Conservation (phyloP, 2,113 vertebrate genomes). For the Paratilapia polleni region DNA sequence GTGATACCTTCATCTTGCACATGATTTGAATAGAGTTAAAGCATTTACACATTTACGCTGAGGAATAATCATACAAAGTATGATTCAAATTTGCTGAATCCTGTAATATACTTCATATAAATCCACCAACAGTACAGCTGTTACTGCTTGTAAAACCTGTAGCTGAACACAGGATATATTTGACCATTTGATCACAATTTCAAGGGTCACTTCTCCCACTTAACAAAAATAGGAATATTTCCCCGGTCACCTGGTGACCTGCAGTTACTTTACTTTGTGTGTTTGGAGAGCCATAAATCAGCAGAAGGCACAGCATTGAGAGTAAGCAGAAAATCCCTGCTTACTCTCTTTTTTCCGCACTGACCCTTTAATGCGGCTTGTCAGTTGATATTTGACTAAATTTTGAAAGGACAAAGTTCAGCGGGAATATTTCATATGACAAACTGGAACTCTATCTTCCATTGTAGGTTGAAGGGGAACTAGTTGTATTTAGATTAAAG, state of each 20-base stretch:
- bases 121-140: background rate
- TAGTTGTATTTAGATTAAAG: background rate
- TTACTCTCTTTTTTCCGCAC: constrained; percentile 27
- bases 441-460: constrained; percentile 30
- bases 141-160: background rate
- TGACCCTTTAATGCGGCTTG: constrained; percentile 56
- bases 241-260: background rate
- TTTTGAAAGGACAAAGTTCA: constrained; percentile 63
- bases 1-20: constrained; percentile 1
- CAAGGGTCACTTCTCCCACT: constrained; percentile 3
- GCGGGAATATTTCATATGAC: background rate
- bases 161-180: background rate
- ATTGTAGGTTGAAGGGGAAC: constrained; percentile 19
- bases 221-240: background rate
- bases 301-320: background rate
- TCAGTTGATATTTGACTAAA: constrained; percentile 67
- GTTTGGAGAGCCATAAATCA: constrained; percentile 5
- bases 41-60: background rate
- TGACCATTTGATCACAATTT: background rate
- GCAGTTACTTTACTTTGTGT: background rate
- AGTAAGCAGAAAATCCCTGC: background rate
- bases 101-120: no score
- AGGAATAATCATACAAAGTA: rapidly evolving
- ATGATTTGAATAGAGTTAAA: background rate
- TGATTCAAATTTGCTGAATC: background rate